Base-by-base conservation (phyloP, 2,113 vertebrate species). In the Thunnus maccoyii region DNA sequence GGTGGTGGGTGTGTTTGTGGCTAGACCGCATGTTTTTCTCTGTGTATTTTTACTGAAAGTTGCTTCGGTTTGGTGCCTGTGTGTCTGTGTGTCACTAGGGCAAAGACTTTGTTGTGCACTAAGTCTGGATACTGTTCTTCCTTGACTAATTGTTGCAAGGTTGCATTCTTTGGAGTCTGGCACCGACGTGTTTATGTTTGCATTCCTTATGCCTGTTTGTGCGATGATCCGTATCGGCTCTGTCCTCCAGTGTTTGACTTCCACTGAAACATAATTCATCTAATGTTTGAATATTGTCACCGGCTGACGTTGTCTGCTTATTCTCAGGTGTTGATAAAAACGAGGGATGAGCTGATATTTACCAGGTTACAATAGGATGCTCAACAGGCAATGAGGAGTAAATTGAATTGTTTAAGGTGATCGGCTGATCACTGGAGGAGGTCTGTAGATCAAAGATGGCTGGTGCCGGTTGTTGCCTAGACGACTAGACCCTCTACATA, bases 171-270 rank as follows among this genome's bases (percentile, higher is more conserved):
- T 61, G 36, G 11, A 16, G 57, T 46, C 32, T 60, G 55, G 25
- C 50, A 5, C 56, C 27, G 63, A 88, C 83, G 79, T 77, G 83
- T 88, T 90, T 83, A 30, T 76, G 15, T 67, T 61, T 76, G 69
- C 9, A 2, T 32, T 61, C 18, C 51, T 76, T 16, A 1, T 56
- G 22, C 62, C 75, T 72, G 62, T 64, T 76, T 60, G 65, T 71
- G 10, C 25, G 32, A 22, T 60, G 54, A 66, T 60, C 47, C 32
- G 12, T 15, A 12, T 73, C 1, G 20, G 51, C 62, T 77, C 18
- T 58, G 9, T 41, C 36, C 1, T 22, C 22, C 64, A 50, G 15
- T 11, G 22, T 51, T 64, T 2, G 12, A 48, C 80, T 65, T 47
- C 17, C 17, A n/a, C 32, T 60, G 61, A 76, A 70, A 63, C 25